phyloP scores from a whole-genome alignment of 2,888 invertebrate species.

The Leptarthrus brevirostris region DNA sequence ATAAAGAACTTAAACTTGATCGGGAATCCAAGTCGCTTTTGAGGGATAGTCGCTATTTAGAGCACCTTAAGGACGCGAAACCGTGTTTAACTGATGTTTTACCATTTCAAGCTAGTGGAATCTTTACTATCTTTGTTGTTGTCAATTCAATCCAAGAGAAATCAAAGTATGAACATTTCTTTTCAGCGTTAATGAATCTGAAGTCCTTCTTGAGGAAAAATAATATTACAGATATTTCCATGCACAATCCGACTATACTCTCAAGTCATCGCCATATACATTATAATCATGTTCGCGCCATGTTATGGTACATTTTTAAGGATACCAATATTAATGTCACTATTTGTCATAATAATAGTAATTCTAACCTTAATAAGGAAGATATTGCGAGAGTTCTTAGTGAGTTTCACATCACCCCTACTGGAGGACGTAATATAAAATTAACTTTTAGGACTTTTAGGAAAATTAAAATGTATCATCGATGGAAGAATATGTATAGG shows the following conservation, averaged over 20 bases:
- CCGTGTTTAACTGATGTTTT: neutral
- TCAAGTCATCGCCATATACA: neutral
- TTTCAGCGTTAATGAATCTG: neutral
- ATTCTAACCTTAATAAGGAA: neutral
- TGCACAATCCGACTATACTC: neutral
- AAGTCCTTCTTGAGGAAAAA: neutral
- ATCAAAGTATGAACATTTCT: too few relatives aligned
- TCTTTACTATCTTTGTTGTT: neutral
- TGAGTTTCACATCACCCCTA: neutral
- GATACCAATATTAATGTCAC: neutral
- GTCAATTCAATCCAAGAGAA: neutral
- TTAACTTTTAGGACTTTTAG: neutral
- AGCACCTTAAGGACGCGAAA: neutral
- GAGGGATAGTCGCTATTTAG: neutral
- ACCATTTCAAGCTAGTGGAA: neutral
- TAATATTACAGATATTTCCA: neutral
- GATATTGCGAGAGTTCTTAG: neutral
- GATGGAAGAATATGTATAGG: slow-evolving; percentile 33
- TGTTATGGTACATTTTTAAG: neutral
- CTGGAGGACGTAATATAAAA: neutral
- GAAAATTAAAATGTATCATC: neutral
- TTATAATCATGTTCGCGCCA: neutral
- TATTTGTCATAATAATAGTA: neutral
- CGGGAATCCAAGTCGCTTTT: too few relatives aligned
- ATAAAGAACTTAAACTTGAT: neutral